These are phyloP conservation scores for Hestina assimilis DNA, from an alignment of 1,140 invertebrate species.

Conservation along the genomic window DNA sequence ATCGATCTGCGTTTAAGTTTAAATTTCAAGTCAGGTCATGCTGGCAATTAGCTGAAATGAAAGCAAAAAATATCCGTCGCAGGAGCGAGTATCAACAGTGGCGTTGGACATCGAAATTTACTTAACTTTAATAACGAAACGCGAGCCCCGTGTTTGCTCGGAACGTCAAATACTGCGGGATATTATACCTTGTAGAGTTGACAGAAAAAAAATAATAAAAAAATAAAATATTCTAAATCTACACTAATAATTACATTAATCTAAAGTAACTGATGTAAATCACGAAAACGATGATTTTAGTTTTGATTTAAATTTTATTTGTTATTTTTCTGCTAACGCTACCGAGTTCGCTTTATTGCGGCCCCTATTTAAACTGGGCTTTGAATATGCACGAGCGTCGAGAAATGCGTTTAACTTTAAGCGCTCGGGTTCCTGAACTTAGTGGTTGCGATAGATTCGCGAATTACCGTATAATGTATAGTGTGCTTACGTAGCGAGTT, in stretches of 20 bases:
- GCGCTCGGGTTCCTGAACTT: slow-evolving; percentile 23
- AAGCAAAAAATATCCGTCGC: slow-evolving; percentile 23
- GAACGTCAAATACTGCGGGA: slow-evolving; percentile 62
- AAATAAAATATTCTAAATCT: neutral
- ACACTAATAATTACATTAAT: neutral
- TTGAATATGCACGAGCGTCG: slow-evolving; percentile 57
- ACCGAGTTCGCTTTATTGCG: slow-evolving; percentile 51
- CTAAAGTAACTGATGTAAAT: neutral
- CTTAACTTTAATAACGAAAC: slow-evolving; percentile 76
- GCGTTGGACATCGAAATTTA: slow-evolving; percentile 74
- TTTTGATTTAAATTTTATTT: neutral
- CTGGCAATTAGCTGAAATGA: slow-evolving; percentile 28
- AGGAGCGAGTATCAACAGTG: slow-evolving; percentile 48
- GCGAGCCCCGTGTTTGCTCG: slow-evolving; percentile 67
- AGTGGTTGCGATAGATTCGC: slow-evolving; percentile 28
- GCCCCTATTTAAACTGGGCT: slow-evolving; percentile 47
- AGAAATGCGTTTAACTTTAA: slow-evolving; percentile 50
- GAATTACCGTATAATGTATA: slow-evolving; percentile 9
- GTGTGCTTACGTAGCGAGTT: slow-evolving; percentile 1
- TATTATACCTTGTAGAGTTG: slow-evolving; percentile 45
- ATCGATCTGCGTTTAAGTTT: neutral
- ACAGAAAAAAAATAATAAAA: slow-evolving; percentile 6
- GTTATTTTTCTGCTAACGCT: slow-evolving; percentile 13
- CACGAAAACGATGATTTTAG: too few species aligned
- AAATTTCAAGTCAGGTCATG: slow-evolving; percentile 6